A percentile compares a stretch with the other conserved stretches of the same genome.
Conservation (phyloP, 92 coral and sea anemone species). For the Siderastrea siderea region DNA sequence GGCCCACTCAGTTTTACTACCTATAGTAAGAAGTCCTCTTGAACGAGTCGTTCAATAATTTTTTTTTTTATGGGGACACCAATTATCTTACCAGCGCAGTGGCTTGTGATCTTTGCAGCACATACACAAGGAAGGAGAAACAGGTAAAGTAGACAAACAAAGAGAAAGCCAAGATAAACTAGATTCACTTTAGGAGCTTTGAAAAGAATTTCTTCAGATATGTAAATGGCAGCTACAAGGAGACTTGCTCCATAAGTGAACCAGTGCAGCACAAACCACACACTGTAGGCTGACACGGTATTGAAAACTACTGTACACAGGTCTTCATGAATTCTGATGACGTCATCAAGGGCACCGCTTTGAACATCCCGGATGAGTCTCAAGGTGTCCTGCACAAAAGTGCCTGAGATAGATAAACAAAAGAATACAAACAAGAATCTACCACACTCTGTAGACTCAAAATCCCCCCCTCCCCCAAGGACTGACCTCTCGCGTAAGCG, state of each 20-base stretch:
- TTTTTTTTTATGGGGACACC: too few relatives aligned
- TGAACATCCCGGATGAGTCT: constrained; percentile 27
- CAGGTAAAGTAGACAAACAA: constrained; percentile 44
- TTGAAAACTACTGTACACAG: too few relatives aligned
- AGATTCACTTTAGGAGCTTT: constrained; percentile 20
- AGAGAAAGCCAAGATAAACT: constrained; percentile 41
- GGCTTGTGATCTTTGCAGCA: constrained; percentile 77
- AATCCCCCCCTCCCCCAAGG: too few relatives aligned
- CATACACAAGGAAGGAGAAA: constrained; percentile 78
- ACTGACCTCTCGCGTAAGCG: too few relatives aligned
- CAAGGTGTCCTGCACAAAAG: neutral
- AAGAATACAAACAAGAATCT: too few relatives aligned
- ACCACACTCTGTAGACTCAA: too few relatives aligned
- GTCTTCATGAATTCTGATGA: neutral
- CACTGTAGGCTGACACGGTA: too few relatives aligned
- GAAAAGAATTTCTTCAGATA: constrained; percentile 57
- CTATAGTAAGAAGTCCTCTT: too few relatives aligned
- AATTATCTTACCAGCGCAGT: constrained; percentile 67
- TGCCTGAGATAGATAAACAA: neutral
- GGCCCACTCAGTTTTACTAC: too few relatives aligned
- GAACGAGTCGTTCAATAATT: too few relatives aligned
- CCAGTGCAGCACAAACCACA: too few relatives aligned
- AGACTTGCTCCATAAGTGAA: constrained; percentile 51
- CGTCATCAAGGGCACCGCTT: constrained; percentile 25
- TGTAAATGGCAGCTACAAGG: constrained; percentile 59